Conservation (phyloP, 1,140 invertebrate species). For the Ericerus pela region DNA sequence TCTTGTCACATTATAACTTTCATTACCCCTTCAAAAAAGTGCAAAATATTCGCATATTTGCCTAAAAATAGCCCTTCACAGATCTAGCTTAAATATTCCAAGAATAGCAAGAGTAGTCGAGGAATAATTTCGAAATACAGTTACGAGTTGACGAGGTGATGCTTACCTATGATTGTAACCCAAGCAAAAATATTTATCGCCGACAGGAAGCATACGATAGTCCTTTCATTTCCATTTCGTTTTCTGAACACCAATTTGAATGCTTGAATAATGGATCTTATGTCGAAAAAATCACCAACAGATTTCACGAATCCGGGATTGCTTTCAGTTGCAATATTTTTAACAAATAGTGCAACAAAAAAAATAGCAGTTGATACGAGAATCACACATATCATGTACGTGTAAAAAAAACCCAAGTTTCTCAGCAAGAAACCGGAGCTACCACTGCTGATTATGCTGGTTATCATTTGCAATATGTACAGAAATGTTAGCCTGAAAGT, state of each 20-base stretch:
- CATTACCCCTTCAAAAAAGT: no score
- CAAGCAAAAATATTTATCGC: not conserved
- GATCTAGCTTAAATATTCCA: no score
- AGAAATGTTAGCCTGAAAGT: slow-evolving; percentile 2
- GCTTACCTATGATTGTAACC: not conserved
- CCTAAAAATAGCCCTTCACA: no score
- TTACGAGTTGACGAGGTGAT: no score
- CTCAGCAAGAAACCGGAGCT: not conserved
- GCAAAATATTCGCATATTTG: no score
- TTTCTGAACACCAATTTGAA: slow-evolving; percentile 1
- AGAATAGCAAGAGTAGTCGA: no score
- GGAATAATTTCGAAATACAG: no score
- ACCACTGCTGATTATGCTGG: not conserved
- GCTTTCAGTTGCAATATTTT: not conserved
- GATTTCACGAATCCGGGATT: no score
- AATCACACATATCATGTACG: not conserved
- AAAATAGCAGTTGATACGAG: not conserved
- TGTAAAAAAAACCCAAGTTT: not conserved
- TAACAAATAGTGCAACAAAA: not conserved
- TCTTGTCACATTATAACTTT: no score
- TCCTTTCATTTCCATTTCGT: not conserved
- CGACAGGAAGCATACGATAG: not conserved
- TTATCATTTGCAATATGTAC: slow-evolving; percentile 4
- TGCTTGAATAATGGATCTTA: not conserved
- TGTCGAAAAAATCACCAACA: not conserved